phyloP scores from a whole-genome alignment of 2,888 invertebrate genomes.

The Drosophila merina region DNA sequence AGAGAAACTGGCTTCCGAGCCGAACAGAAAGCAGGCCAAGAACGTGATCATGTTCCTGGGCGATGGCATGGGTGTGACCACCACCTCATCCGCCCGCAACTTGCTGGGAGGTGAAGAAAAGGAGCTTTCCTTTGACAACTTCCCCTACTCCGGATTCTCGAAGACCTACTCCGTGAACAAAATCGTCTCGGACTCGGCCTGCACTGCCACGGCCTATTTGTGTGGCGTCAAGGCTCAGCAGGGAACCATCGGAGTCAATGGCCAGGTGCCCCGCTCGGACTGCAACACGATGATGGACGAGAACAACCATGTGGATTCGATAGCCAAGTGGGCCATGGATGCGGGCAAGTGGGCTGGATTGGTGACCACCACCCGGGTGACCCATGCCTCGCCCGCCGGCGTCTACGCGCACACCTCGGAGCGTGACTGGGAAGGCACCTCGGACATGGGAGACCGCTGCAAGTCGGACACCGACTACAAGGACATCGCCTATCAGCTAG shows the following conservation, averaged over 20 bases:
- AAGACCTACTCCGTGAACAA: conserved; percentile 90
- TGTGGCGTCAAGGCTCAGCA: conserved; percentile 91
- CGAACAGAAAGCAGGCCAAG: conserved; percentile 86
- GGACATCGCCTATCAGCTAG: conserved; percentile 91
- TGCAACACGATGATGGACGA: conserved; percentile 86
- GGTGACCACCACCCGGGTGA: conserved; percentile 91
- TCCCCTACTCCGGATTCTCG: conserved; percentile 89
- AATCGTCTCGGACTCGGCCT: conserved; percentile 93
- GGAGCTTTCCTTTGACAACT: conserved; percentile 89
- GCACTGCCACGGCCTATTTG: conserved; percentile 90
- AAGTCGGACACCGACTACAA: conserved; percentile 75
- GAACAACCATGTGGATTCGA: conserved; percentile 87
- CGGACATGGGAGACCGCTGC: conserved; percentile 84
- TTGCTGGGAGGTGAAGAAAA: conserved; percentile 91
- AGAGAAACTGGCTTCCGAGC: conserved; percentile 69
- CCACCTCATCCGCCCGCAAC: conserved; percentile 90
- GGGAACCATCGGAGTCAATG: conserved; percentile 90
- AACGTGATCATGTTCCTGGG: conserved; percentile 93
- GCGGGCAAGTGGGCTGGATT: conserved; percentile 87
- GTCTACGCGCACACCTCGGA: conserved; percentile 85
- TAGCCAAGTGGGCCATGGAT: conserved; percentile 89
- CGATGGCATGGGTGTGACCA: conserved; percentile 94
- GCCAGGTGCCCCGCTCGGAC: conserved; percentile 86
- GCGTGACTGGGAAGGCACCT: conserved; percentile 89
- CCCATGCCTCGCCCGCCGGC: conserved; percentile 91